Evolutionary conservation across 2,797 vertebrate species (phyloP), one percentile per base, ranked within the genome.

Genomic region (Karalla daura): DNA sequence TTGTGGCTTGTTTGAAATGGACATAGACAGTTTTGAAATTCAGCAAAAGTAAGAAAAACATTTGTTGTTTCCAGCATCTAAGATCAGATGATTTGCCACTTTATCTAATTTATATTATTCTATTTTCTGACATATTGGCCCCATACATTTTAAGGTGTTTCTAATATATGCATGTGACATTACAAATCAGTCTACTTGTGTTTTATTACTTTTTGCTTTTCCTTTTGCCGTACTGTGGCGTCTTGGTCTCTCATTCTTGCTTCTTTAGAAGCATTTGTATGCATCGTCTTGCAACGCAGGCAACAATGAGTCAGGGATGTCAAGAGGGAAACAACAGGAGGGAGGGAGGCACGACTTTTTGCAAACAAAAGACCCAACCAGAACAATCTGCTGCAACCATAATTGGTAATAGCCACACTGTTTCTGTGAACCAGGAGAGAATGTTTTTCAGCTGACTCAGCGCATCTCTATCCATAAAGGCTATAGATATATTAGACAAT

Each of bases 401-500:
- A 35, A 35, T 62, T 46, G n/a, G 10, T 35, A 36, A 41, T 33
- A 52, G 72, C 24, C 36, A 61, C 49, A 76, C 12, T 35, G 10
- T 73, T 78, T 68, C 53, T 76, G 41, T 47, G 3, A 28, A 53
- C 5, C 4, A 28, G 40, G 40, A 44, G 13, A 35, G 12, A 36
- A 32, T 49, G 17, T 64, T 11, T 52, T 43, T 39, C n/a, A 32
- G 40, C 28, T 54, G 14, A 49, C 9, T 20, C 41, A 47, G 39
- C 50, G 33, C 7, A 23, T 53, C 47, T 37, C 12, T 25, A 23
- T 50, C 11, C 17, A 60, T 47, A 18, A 54, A 12, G 27, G 14
- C 32, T 3, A 23, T 5, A 59, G 8, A 28, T 11, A 41, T 18
- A 30, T 35, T 33, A 18, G 15, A 61, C 35, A 15, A 25, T 21